Evolutionary conservation across 2,113 vertebrate genomes (phyloP).

Genomic region (Perccottus glenii): DNA sequence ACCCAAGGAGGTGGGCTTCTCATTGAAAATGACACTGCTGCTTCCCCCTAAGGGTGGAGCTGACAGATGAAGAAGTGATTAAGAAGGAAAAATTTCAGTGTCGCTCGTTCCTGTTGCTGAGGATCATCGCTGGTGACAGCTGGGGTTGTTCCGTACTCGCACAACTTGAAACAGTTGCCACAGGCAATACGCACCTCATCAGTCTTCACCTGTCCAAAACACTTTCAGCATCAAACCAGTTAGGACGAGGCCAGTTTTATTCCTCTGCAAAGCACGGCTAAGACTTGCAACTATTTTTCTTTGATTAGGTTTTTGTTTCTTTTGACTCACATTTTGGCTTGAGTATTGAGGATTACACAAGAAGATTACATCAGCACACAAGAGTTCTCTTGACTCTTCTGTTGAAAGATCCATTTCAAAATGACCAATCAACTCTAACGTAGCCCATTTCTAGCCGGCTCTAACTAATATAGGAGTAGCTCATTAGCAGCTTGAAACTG

Average conservation of each 20-base stretch:
- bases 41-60: conserved; percentile 65
- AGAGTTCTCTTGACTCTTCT: conserved; percentile 4
- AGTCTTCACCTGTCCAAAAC: conserved; percentile 75
- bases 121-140: conserved; percentile 72
- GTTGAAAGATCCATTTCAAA: conserved; percentile 17
- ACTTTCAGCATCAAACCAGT: conserved; percentile 64
- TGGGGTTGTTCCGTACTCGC: conserved; percentile 66
- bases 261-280: conserved; percentile 21
- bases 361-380: conserved; percentile 10
- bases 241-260: conserved; percentile 45
- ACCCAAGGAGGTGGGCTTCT: conserved; percentile 67
- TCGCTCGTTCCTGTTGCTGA: conserved; percentile 63
- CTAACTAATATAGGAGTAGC: conserved; percentile 18
- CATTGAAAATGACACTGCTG: conserved; percentile 65
- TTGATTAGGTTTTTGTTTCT: neutral
- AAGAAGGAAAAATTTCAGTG: conserved; percentile 72
- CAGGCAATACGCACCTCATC: conserved; percentile 75
- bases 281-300: conserved; percentile 21
- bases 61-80: conserved; percentile 75
- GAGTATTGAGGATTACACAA: conserved; percentile 7
- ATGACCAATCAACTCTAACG: conserved; percentile 10
- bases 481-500: conserved; percentile 24
- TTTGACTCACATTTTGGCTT: conserved; percentile 5
- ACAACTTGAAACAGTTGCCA: conserved; percentile 78
- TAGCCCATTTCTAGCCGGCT: neutral